Base-by-base conservation (phyloP, 2,888 invertebrate species). In the Campoletis raptor region DNA sequence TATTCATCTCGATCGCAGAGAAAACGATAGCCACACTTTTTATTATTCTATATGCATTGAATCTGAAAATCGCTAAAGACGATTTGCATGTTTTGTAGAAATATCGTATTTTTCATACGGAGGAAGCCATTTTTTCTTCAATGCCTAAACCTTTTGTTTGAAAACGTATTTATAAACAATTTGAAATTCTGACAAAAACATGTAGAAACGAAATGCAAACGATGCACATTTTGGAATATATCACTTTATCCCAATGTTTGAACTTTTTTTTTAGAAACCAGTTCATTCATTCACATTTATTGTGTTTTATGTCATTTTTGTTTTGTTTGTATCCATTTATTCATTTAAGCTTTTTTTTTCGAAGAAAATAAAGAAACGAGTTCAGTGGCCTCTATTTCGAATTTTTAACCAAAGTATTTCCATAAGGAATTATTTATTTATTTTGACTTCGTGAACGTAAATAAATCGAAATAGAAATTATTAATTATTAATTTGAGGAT, bases 1-100 rank as follows among this genome's bases (percentile, higher is more conserved):
- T 74, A 86, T 80, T 42, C 70, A 69, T 69, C 77, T 52, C 72
- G 77, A 81, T 81, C 73, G 73, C 8, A 21, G 9, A 67, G 9
- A 36, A 72, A 72, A 45, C n/a, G 64, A 76, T 76, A 69, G 54
- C n/a, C 21, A 45, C 21, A n/a, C 64, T 70, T 74, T 66, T 70
- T 79, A 42, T 70, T 76, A n/a, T n/a, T n/a, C n/a, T n/a, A 73
- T 76, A 72, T 36, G 37, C 52, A 42, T 30, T 21, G 37, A 21
- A 21, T 64, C n/a, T 15, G 21, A 21, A 77, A 48, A 69, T 70
- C 74, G 7, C 8, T 24, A 78, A 67, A 72, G 45, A n/a, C n/a
- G n/a, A 67, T 37, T 48, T 24, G 30, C 12, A 8, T n/a, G 10
- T 4, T 21, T 10, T 52, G 21, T n/a, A 7, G 3, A 77, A 66